Evolutionary conservation across 2,113 vertebrate species (phyloP), one percentile per base, ranked within the genome.

Genomic region (Pterophyllum scalare): DNA sequence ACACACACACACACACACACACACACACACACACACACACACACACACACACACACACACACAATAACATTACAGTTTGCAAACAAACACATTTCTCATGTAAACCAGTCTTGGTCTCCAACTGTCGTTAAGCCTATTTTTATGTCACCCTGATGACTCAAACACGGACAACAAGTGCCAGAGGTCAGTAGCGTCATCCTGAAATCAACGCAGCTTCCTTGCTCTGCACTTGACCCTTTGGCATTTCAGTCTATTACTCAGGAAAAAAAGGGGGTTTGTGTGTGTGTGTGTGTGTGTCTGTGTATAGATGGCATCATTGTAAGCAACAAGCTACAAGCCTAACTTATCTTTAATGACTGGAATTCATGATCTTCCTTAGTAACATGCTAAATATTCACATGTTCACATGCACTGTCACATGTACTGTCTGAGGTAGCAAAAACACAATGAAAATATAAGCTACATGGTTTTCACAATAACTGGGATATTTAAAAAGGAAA

Each of bases 301-400:
- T 56, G 46, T 79, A n/a, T 64, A 82, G 59, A 82, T 57, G 79
- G 79, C 33, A 75, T 82, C 33, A 82, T 85, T 82, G 60, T 67
- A 14, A 82, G 40, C 24, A 64, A 31, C 49, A 64, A 58, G 33
- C 49, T 80, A 59, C 52, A 59, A 65, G 59, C 17, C 12, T 8
- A 54, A 74, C 46, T 7, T 54, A 6, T 7, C 7, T 20, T 9
- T 8, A 20, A 20, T 20, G 49, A 20, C 6, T 49, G 6, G 46
- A 49, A 17, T 49, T 49, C 46, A 8, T 20, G 8, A 20, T 54
- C 8, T 20, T 54, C 19, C 20, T 54, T 54, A 9, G 19, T 20
- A 20, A 54, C 49, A 54, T 54, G 49, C 6, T 54, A 19, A 54
- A 54, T 17, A 3, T 9, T 20, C 49, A 19, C 49, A n/a, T n/a